Evolutionary conservation across 2,797 vertebrate species (phyloP).

Genomic region (Sciurus carolinensis): DNA sequence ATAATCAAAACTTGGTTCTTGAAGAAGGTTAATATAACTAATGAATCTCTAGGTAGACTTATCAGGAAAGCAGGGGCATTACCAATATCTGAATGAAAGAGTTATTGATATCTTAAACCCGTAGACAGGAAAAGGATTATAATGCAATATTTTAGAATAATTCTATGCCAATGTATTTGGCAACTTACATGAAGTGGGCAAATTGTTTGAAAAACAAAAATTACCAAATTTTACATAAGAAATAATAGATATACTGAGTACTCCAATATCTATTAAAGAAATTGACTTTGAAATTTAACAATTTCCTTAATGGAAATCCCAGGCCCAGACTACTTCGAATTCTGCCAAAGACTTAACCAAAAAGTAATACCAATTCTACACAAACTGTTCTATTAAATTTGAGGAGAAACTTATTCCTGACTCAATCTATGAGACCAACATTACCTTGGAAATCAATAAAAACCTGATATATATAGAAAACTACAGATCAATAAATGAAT

Average conservation of each 20-base stretch:
- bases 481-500: background rate
- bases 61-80: background rate
- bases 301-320: background rate
- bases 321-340: background rate
- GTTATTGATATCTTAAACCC: background rate
- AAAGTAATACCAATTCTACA: background rate
- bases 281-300: background rate
- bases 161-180: background rate
- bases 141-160: background rate
- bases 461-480: background rate
- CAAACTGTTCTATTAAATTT: background rate
- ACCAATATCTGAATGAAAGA: background rate
- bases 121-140: background rate
- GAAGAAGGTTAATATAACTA: background rate
- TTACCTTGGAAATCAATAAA: background rate
- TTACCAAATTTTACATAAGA: background rate
- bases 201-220: constrained; percentile 28
- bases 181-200: background rate
- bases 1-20: background rate
- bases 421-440: background rate
- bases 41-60: background rate
- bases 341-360: background rate
- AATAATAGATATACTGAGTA: background rate
- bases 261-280: background rate
- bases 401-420: background rate